phyloP scores from a whole-genome alignment of 2,113 vertebrate species.

The Lepus timidus region DNA sequence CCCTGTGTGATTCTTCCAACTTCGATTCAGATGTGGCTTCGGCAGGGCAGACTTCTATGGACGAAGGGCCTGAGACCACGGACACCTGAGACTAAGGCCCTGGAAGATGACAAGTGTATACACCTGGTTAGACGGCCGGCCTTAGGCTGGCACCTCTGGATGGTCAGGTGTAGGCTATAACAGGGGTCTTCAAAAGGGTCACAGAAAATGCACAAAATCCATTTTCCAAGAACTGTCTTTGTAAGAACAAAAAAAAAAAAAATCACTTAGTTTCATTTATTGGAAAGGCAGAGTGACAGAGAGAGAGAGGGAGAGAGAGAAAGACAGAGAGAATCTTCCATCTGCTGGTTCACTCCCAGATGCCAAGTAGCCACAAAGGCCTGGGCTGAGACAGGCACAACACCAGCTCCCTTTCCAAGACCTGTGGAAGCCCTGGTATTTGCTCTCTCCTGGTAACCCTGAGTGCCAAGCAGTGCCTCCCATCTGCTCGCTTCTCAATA shows the following conservation, averaged over 20 bases:
- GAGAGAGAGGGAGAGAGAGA: no score
- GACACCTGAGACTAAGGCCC: background rate
- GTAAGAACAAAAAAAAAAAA: no score
- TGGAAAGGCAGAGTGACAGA: no score
- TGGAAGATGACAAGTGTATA: background rate
- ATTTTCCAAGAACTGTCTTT: no score
- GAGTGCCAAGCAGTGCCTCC: background rate
- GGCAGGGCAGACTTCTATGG: background rate
- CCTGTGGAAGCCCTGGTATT: background rate
- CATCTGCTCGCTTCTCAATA: background rate
- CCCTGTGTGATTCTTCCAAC: background rate
- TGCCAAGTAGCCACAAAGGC: no score
- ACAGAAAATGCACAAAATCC: no score
- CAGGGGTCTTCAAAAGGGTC: no score
- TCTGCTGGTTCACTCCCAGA: no score
- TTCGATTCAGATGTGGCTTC: conserved; percentile 12
- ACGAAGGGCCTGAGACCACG: background rate
- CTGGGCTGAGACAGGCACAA: no score
- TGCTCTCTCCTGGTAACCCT: background rate
- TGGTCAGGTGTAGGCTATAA: background rate
- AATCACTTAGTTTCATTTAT: no score
- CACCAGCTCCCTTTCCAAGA: no score
- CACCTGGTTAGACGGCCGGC: background rate
- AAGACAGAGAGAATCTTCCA: no score
- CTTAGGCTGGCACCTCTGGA: background rate